Base-by-base conservation (phyloP, 1,140 invertebrate species). In the fruit fly (Drosophila melanogaster) region DNA sequence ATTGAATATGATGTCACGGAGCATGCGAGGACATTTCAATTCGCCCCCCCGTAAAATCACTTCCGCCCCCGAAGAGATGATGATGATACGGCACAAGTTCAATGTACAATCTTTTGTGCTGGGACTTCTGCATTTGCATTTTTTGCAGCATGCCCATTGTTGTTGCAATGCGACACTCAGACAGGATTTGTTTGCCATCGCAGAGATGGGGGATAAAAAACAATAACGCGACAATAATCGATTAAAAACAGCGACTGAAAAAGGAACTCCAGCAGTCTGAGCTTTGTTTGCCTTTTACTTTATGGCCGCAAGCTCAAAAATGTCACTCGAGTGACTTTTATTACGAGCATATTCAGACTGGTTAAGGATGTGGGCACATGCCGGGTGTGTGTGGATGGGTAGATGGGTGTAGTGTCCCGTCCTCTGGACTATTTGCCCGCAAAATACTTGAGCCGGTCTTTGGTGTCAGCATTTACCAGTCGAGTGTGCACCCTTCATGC, bases 321-420 rank as follows among this genome's bases (percentile, higher is more conserved):
- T 87, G 83, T 87, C 83, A 87, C 79, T 89, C 76, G 73, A 89
- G 79, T 83, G 84, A 87, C 84, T 87, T 87, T 89, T 87, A 87
- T 87, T 87, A 77, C 65, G 26, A 60, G 59, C 49, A 69, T 64
- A 61, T 62, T 54, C 64, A 67, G 47, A 65, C 35, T 51, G 44
- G n/a, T 33, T 11, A 4, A 17, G 46, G 56, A 46, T 56, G 46
- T 61, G 37, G 15, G 47, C 15, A 38, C 57, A 41, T n/a, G 19
- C 19, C 19, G 33, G 47, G 4, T 22, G 14, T 38, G 22, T 26
- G 46, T 26, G 14, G 43, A 14, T 37, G 4, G 4, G 43, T 11
- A 15, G 37, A 38, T 12, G 40, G 40, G 33, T 4, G 44, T 17
- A 50, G 19, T 19, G 35, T 40, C 43, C 44, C n/a, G 26, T 47